Percentiles rank a stretch among this genome's conserved stretches.
Conservation (phyloP, 2,888 invertebrate species). For the Sinhomidia bicolor region DNA sequence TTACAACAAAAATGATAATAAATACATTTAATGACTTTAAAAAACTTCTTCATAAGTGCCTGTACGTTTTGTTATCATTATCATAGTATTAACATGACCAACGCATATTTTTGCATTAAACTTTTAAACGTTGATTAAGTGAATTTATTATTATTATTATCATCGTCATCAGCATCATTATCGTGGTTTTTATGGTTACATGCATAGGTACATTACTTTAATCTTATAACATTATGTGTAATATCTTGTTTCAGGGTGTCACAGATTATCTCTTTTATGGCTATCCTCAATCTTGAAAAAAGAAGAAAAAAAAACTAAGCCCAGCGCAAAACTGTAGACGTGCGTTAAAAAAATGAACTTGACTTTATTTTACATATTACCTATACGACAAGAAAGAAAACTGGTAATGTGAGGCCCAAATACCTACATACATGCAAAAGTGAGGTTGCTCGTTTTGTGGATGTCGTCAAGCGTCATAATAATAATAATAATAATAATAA, state of each 20-base stretch:
- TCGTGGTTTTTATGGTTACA: neutral
- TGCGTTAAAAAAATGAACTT: neutral
- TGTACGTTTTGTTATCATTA: neutral
- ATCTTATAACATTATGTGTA: neutral
- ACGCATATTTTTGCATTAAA: neutral
- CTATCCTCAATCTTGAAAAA: slow-evolving; percentile 13
- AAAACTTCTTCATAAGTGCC: neutral
- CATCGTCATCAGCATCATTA: neutral
- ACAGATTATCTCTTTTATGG: slow-evolving; percentile 30
- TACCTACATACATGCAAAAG: neutral
- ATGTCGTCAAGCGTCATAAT: neutral
- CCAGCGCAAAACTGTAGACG: neutral
- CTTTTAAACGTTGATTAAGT: neutral
- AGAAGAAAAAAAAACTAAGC: neutral
- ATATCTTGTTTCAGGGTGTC: slow-evolving; percentile 34
- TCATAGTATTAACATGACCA: neutral
- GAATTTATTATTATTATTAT: neutral
- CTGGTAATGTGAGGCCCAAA: neutral
- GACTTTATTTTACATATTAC: too few relatives aligned
- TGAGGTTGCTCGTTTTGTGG: neutral
- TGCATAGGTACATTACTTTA: neutral
- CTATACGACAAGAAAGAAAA: too few relatives aligned
- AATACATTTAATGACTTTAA: neutral
- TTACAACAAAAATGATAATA: too few relatives aligned
- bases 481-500: neutral